Base-by-base conservation (phyloP, 2,113 vertebrate genomes). In the Pithys albifrons region DNA sequence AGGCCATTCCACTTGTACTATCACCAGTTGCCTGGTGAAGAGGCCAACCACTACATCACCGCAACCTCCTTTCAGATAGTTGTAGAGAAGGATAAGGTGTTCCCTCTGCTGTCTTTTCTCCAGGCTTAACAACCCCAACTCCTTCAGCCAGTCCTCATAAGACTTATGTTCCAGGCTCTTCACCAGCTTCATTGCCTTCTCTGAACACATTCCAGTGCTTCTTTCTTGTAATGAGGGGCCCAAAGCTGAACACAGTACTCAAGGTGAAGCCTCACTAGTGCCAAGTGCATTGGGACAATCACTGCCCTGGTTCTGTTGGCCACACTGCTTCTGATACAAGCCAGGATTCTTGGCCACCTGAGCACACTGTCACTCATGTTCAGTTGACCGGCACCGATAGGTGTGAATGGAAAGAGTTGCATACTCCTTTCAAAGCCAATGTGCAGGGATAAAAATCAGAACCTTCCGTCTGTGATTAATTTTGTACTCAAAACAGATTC, bases 11-110 rank as follows among this genome's bases (percentile, higher is more conserved):
- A 17, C 22, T 49, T 49, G 24, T 70, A 6, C 41, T 43, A 1
- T 55, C 1, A 0, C 11, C 24, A 15, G 24, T 0, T 61, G 9
- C 25, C 55, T 57, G 20, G 14, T 37, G 49, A 84, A 23, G 43
- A 37, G 24, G 20, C 29, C 12, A n/a, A 23, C 9, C 14, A 6
- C 20, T 35, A 19, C 9, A 29, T 31, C 41, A 29, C 11, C 25
- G 31, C 48, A 55, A 28, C 5, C 27, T 62, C 11, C 48, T 39
- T 64, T 64, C 39, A 39, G 17, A 11, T 41, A 22, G 62, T 43
- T 65, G 12, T 43, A 65, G 62, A 65, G 39, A 31, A 29, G 13
- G 27, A 43, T 64, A 43, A 43, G 28, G 12, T 64, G 19, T 64
- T 28, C 39, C 39, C 18, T 43, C 39, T 31, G 28, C 27, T 19